Base-by-base conservation (phyloP, 1,140 invertebrate genomes). In the Drosophila equinoxialis region DNA sequence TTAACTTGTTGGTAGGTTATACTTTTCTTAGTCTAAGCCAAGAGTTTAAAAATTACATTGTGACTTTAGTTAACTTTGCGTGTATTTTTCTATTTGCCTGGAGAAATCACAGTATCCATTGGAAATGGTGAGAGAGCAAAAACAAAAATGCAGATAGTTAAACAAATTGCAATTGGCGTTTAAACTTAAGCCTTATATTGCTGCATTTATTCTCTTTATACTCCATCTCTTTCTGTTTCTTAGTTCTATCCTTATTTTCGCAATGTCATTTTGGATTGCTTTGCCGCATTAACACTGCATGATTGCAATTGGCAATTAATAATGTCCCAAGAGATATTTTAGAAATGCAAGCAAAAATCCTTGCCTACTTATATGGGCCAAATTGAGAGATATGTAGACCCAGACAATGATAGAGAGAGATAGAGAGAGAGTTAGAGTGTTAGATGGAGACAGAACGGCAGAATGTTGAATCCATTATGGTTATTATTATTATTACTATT, bases 271-370 rank as follows among this genome's bases (percentile, higher is more conserved):
- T 23, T 51, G 17, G 17, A 23, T 51, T 51, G 45, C 17, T 23
- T 51, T 51, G 45, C 17, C 17, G 45, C 45, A 51, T 51, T 51
- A 51, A 51, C 45, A 51, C 45, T 68, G 73, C 73, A 75, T 75
- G 74, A 74, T 23, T 62, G 62, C 66, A 70, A 85, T 80, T 59
- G 73, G 65, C 82, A 83, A 85, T 83, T 83, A 83, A 83, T 83
- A 84, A 76, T 65, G 68, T 23, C 60, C 64, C 45, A 51, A 23
- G 65, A 58, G 48, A 61, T 60, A 54, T 33, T 35, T 58, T 26
- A 71, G 42, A 71, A 69, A 63, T 71, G 51, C 45, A 48, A 37
- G 30, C 23, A 45, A 64, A 70, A 77, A 69, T 60, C 65, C 57
- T 81, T 64, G 75, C 75, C 66, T 65, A 71, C 71, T 79, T 78